Evolutionary conservation across 2,113 vertebrate species (phyloP), one percentile per base, ranked within the genome.

Genomic region (Myotis yumanensis): DNA sequence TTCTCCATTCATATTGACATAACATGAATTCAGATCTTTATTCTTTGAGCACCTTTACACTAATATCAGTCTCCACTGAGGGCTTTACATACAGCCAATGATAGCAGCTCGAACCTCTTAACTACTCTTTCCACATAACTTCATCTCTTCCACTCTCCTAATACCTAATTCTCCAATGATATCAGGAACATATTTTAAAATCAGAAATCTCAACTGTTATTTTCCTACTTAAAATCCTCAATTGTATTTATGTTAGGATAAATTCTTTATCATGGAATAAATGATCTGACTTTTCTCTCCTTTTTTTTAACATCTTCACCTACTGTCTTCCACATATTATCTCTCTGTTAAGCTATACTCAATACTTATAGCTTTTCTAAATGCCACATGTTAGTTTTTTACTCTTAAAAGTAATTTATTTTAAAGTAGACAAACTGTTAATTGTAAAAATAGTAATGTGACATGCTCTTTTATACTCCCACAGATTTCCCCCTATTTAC

Each of bases 211-310:
- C 40, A 93, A 35, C 5, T n/a, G 54, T 22, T 52, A 46, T 4
- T 51, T 2, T 68, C 3, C 37, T 32, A 80, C 16, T 77, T 83
- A 32, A 88, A 84, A 88, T 40, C 1, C n/a, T 80, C 1, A 57
- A n/a, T 62, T 62, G 30, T 30, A 22, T 35, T 23, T 51, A 64
- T 35, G 12, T 73, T 71, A 86, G 25, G 37, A 7, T 46, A 46
- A 92, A 75, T 68, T 83, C 46, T 77, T 84, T 54, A 73, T 66
- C 37, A 77, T 66, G 54, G 6, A 79, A 85, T 72, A 90, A 90
- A 14, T 80, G 4, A 73, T 62, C 25, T 71, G 43, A 17, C 11
- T 2, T 51, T 68, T 57, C 17, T 80, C 14, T 68, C 68, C 9
- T 7, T 77, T 51, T 51, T 51, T 9, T 57, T 11, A 85, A 96